Conservation (phyloP, 2,797 vertebrate genomes). For the Enoplosus armatus region DNA sequence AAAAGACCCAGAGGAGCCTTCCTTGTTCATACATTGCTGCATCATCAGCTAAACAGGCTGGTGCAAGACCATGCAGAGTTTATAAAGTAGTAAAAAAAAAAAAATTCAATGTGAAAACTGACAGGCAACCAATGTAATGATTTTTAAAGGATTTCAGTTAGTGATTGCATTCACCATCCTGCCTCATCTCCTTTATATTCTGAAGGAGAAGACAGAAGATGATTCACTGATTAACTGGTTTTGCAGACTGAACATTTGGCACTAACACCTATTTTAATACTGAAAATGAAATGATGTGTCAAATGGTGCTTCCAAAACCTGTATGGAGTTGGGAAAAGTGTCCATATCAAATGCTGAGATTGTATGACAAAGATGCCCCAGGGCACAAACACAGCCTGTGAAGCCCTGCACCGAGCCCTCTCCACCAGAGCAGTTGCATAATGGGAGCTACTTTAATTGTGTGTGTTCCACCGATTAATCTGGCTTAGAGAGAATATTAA, state of each 20-base stretch:
- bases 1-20: not conserved
- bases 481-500: conserved; percentile 65
- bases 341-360: conserved; percentile 5
- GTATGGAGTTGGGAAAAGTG: conserved; percentile 8
- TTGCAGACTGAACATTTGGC: conserved; percentile 4
- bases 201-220: not conserved
- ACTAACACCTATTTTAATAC: not conserved
- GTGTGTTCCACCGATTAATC: conserved; percentile 59
- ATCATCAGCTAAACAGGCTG: not conserved
- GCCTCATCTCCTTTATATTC: not conserved
- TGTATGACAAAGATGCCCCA: not conserved
- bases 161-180: too few species aligned
- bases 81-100: not conserved
- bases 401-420: conserved; percentile 15
- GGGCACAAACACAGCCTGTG: conserved; percentile 23
- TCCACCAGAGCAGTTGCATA: conserved; percentile 54
- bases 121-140: not conserved
- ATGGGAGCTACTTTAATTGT: conserved; percentile 56
- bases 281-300: not conserved
- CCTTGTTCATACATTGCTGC: not conserved
- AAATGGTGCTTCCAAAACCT: not conserved
- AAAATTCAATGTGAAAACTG: not conserved
- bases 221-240: conserved; percentile 22
- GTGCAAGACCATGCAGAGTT: not conserved
- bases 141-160: not conserved